phyloP scores from a whole-genome alignment of 2,888 invertebrate species.

The Phalangium opilio region DNA sequence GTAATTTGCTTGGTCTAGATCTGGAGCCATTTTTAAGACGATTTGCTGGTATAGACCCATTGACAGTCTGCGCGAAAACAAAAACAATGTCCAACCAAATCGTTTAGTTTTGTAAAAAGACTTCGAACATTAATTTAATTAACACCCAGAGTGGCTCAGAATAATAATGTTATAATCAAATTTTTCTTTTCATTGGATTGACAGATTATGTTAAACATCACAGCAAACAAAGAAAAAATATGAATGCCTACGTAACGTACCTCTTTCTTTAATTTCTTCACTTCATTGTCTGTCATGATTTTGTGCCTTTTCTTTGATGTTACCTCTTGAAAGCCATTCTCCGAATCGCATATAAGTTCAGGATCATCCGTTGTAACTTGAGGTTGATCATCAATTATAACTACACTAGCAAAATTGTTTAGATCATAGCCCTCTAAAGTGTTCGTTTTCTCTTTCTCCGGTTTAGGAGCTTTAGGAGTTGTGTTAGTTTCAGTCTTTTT shows the following conservation, averaged over 20 bases:
- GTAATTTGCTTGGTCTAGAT: slow-evolving; percentile 45
- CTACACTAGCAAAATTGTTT: slow-evolving; percentile 40
- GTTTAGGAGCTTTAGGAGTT: slow-evolving; percentile 13
- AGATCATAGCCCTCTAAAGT: slow-evolving; percentile 41
- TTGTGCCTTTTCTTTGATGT: slow-evolving; percentile 50
- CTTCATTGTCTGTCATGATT: slow-evolving; percentile 26
- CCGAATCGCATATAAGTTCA: slow-evolving; percentile 30
- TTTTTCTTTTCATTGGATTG: slow-evolving; percentile 18
- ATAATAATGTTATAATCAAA: slow-evolving; percentile 1
- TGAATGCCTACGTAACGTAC: slow-evolving; percentile 4
- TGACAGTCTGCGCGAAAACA: slow-evolving; percentile 15
- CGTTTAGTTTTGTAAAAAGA: too few species aligned
- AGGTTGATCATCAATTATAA: slow-evolving; percentile 38
- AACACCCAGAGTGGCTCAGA: too few species aligned
- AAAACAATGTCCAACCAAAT: too few species aligned
- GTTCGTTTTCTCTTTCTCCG: slow-evolving; percentile 33
- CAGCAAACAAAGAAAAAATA: slow-evolving; percentile 18
- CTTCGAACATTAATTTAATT: too few species aligned
- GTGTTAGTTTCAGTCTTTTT: neutral
- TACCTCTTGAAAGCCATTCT: slow-evolving; percentile 63
- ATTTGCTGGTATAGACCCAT: neutral
- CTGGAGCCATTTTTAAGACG: slow-evolving; percentile 23
- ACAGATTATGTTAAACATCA: slow-evolving; percentile 12
- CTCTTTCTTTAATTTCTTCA: slow-evolving; percentile 32
- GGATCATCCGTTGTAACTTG: slow-evolving; percentile 35